These are phyloP conservation scores for Osmerus mordax DNA, from an alignment of 2,113 vertebrate species.

Conservation along the genomic window DNA sequence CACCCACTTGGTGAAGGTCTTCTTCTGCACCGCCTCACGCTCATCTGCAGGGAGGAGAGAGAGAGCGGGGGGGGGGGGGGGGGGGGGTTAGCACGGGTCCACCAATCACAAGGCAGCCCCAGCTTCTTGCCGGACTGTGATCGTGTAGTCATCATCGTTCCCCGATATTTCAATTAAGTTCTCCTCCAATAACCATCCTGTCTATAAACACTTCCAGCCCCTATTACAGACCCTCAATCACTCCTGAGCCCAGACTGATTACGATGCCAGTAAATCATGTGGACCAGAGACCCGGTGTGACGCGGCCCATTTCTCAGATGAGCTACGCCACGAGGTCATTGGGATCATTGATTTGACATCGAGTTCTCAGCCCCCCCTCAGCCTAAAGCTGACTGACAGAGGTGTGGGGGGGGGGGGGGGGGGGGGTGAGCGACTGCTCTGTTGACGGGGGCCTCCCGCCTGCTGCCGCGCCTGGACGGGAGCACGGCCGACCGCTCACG, in stretches of 20 bases:
- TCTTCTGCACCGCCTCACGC: slow-evolving; percentile 92
- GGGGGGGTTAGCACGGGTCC: not conserved
- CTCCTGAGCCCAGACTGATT: slow-evolving; percentile 12
- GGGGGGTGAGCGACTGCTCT: not conserved
- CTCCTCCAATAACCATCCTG: no score
- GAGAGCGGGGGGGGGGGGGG: not conserved
- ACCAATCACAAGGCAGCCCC: not conserved
- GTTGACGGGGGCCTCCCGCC: not conserved
- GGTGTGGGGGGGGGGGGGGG: not conserved
- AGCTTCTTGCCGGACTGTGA: not conserved
- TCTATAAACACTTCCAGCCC: not conserved
- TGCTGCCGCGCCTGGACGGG: not conserved
- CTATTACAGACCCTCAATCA: slow-evolving; percentile 4
- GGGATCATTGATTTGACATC: slow-evolving; percentile 37
- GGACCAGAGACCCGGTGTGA: slow-evolving; percentile 4
- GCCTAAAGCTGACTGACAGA: not conserved
- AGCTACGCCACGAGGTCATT: slow-evolving; percentile 36
- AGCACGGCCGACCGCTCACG: not conserved
- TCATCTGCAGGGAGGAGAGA: slow-evolving; percentile 74
- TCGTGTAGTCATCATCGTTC: not conserved
- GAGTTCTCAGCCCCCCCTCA: slow-evolving; percentile 19
- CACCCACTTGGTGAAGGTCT: slow-evolving; percentile 95
- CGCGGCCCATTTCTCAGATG: slow-evolving; percentile 40
- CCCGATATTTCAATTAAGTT: no score
- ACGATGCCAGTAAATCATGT: slow-evolving; percentile 24